phyloP scores from a whole-genome alignment of 2,113 vertebrate species.

The Shinisaurus crocodilurus region DNA sequence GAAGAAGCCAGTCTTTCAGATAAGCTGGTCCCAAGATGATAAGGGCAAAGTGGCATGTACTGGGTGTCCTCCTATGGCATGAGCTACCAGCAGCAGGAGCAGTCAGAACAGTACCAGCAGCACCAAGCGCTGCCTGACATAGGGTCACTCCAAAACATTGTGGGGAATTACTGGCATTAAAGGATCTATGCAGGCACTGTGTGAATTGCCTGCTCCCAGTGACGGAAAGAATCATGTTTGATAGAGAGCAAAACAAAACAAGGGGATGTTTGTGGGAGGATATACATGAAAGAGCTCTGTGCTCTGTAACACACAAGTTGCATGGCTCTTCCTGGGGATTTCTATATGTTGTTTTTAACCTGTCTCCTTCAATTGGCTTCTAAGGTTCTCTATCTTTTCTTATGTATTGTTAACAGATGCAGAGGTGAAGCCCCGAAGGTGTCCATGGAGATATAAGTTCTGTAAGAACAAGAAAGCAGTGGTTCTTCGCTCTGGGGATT shows the following conservation, averaged over 20 bases:
- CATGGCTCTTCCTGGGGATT: background rate
- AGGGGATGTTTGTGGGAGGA: background rate
- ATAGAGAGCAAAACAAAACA: background rate
- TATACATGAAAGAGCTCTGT: background rate
- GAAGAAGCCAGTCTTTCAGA: no score
- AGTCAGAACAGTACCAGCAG: no score
- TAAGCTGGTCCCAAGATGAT: no score
- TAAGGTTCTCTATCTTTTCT: background rate
- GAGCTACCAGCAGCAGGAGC: no score
- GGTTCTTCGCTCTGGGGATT: background rate
- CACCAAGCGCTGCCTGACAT: no score
- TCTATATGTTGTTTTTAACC: background rate
- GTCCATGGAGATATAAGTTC: slow-evolving; percentile 14
- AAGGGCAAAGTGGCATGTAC: no score
- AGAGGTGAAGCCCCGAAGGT: slow-evolving; percentile 29
- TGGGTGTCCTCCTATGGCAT: no score
- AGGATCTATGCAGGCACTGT: background rate
- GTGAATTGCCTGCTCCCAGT: background rate
- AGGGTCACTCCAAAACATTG: no score
- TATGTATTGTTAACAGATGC: slow-evolving; percentile 19
- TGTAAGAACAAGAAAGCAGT: rapidly evolving
- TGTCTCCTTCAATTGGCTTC: slow-evolving; percentile 16
- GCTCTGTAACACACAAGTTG: background rate
- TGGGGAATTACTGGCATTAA: background rate
- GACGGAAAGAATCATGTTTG: background rate